Conservation (phyloP, 2,113 vertebrate genomes). For the Todiramphus saurophagus region DNA sequence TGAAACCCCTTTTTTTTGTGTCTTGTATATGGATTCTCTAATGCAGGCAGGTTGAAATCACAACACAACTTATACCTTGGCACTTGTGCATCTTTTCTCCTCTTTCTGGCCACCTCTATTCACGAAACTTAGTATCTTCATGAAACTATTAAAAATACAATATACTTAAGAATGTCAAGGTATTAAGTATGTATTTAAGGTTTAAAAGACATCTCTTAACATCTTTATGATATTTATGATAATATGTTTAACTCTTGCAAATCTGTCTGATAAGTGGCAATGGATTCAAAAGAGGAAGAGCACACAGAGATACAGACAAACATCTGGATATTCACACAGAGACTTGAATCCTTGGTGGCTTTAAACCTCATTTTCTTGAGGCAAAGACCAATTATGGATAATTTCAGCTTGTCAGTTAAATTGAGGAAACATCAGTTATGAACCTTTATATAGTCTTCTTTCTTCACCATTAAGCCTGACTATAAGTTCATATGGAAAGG, state of each 20-base stretch:
- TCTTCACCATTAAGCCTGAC: background rate
- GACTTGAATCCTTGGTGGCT: background rate
- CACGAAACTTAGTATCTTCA: background rate
- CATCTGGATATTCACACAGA: background rate
- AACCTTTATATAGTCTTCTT: background rate
- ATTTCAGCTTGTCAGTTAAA: background rate
- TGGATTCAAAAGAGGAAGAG: background rate
- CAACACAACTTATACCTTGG: background rate
- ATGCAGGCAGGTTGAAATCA: background rate
- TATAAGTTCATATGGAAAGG: background rate
- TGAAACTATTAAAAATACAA: background rate
- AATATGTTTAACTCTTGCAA: background rate
- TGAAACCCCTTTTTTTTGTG: background rate
- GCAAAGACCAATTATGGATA: background rate
- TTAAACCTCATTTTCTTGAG: background rate
- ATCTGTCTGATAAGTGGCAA: background rate
- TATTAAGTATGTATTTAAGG: background rate
- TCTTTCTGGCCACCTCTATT: background rate
- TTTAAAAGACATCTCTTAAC: background rate
- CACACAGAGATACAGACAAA: background rate
- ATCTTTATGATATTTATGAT: background rate
- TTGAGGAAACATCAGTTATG: background rate
- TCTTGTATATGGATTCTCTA: background rate
- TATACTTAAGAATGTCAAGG: background rate
- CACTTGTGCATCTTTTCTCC: background rate